A percentile compares a stretch with the other conserved stretches of the same genome.
Evolutionary conservation across 2,888 invertebrate genomes (phyloP).

Genomic region (Polydesmus complanatus): DNA sequence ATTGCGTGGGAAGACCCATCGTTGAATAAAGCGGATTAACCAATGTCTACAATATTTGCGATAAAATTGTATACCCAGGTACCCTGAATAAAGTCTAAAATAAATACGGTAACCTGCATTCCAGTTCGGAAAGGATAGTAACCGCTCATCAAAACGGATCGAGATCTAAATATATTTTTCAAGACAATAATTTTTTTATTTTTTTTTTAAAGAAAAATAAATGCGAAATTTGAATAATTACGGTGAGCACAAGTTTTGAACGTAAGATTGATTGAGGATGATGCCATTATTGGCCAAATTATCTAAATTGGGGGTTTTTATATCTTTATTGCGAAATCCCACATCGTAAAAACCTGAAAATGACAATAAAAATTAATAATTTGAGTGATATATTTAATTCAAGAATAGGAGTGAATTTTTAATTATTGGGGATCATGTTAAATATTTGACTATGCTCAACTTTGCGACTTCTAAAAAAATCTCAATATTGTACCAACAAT

Average conservation of each 20-base stretch:
- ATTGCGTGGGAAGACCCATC: slow-evolving; percentile 27
- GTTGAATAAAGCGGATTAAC: slow-evolving; percentile 29
- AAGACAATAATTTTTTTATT: too few relatives aligned
- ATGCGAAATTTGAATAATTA: slow-evolving; percentile 19
- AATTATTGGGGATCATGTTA: too few relatives aligned
- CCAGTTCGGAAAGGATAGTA: slow-evolving; percentile 31
- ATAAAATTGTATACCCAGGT: background rate
- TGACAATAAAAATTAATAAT: background rate
- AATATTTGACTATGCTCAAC: too few relatives aligned
- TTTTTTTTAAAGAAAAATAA: too few relatives aligned
- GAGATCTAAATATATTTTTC: slow-evolving; percentile 28
- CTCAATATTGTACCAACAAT: too few relatives aligned
- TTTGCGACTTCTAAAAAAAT: too few relatives aligned
- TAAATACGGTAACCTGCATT: slow-evolving; percentile 25
- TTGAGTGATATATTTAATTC: background rate
- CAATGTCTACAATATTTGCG: slow-evolving; percentile 20
- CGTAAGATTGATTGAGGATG: slow-evolving; percentile 32
- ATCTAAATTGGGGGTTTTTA: slow-evolving; percentile 33
- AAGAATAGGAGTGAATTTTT: too few relatives aligned
- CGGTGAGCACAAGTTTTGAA: slow-evolving; percentile 35
- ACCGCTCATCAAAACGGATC: slow-evolving; percentile 31
- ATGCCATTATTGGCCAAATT: slow-evolving; percentile 30
- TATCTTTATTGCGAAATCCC: slow-evolving; percentile 32
- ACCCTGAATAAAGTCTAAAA: background rate
- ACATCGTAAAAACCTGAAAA: slow-evolving; percentile 33